Conservation (phyloP, 1,140 invertebrate genomes). For the Listronotus oregonensis region DNA sequence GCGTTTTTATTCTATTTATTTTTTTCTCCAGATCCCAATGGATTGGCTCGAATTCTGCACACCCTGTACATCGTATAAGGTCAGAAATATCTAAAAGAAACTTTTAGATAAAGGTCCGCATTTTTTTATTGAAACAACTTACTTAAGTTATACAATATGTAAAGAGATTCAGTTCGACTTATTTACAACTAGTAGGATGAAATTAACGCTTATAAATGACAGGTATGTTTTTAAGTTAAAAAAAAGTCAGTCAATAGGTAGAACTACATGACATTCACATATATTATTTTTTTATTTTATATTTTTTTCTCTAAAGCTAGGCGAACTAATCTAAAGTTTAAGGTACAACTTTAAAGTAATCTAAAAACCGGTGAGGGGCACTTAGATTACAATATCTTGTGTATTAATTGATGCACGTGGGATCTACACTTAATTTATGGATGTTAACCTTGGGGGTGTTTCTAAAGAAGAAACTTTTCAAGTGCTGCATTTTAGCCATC, state of each 20-base stretch:
- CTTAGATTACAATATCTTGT: no score
- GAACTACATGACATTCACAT: constrained; percentile 3
- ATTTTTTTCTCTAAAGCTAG: constrained; percentile 1
- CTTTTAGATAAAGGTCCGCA: constrained; percentile 1
- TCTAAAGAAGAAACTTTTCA: no score
- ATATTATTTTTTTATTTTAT: constrained; percentile 10
- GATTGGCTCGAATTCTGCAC: no score
- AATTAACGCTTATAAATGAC: constrained; percentile 6
- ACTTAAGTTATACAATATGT: constrained; percentile 2
- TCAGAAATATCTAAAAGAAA: constrained; percentile 4
- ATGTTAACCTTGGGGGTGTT: no score
- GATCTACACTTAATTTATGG: no score
- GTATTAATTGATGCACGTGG: no score
- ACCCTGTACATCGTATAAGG: neutral
- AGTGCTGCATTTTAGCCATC: no score
- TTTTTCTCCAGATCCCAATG: no score
- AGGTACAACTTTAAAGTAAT: constrained; percentile 28
- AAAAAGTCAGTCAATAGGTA: constrained; percentile 22
- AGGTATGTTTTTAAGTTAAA: constrained; percentile 6
- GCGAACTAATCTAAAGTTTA: constrained; percentile 7
- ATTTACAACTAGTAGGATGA: constrained; percentile 23
- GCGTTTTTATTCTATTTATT: no score
- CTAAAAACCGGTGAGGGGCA: neutral
- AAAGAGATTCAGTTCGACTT: constrained; percentile 30
- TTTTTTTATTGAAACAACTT: constrained; percentile 1